phyloP scores from a whole-genome alignment of 53 echinoderm and acorn worm species.

The Arbacia lixula region DNA sequence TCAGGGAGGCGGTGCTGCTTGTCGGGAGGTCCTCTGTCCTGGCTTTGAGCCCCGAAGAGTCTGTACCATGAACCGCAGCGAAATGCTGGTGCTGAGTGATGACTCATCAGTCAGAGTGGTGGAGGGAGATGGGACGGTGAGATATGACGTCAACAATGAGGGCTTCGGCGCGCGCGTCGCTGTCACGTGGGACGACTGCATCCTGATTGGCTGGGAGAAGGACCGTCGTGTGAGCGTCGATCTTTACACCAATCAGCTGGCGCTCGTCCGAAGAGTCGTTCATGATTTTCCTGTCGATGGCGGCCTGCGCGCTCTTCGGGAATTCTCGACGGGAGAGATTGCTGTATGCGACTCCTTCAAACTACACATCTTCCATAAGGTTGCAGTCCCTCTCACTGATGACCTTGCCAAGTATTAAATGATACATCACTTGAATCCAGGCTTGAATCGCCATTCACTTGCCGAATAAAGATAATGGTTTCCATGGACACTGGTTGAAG shows the following conservation, averaged over 20 bases:
- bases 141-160: slow-evolving; percentile 6
- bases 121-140: not conserved
- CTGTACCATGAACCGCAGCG: slow-evolving; percentile 12
- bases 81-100: slow-evolving; percentile 5
- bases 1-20: slow-evolving; percentile 8
- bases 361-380: not conserved
- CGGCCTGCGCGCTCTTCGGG: not conserved
- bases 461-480: too few species aligned
- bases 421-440: too few species aligned
- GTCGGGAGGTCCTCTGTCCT: slow-evolving; percentile 9
- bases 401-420: too few species aligned
- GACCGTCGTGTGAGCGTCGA: not conserved
- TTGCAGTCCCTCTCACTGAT: too few species aligned
- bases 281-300: not conserved
- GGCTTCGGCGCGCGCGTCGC: not conserved
- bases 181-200: slow-evolving; percentile 5
- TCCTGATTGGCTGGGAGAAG: slow-evolving; percentile 26
- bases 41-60: not conserved
- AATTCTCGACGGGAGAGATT: slow-evolving; percentile 14
- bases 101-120: not conserved
- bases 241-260: slow-evolving; percentile 15
- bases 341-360: not conserved
- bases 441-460: too few species aligned
- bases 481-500: too few species aligned
- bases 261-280: slow-evolving; percentile 3